Evolutionary conservation across 2,113 vertebrate genomes (phyloP), one percentile per base, ranked within the genome.

Genomic region (Gobius niger): DNA sequence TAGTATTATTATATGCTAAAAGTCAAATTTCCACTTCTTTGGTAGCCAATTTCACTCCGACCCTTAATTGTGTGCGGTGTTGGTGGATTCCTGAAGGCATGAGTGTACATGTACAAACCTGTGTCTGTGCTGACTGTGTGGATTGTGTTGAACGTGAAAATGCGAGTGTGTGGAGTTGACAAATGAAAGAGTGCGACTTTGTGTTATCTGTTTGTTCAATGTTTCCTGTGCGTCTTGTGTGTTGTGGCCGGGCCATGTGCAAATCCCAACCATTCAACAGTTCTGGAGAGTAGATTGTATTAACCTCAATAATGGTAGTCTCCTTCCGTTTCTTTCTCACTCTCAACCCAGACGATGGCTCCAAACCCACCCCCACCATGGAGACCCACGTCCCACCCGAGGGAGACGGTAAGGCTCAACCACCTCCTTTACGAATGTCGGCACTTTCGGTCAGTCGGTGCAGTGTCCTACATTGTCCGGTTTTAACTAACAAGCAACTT

Each of bases 251-350:
- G 95, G 95, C 95, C 93, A 93, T 94, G 93, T 96, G 91, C 95
- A 96, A 98, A 95, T 94, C 96, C 96, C 94, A 98, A 98, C 89
- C 93, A 96, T 98, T 97, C 97, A 99, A 99, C 93, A 96, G 92
- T 99, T 93, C 95, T 98, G 95, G 95, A 99, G 97, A 97, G 97
- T 99, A 98, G 97, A 99, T 99, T 95, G 96, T 98, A 99, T 99
- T 99, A 98, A 99, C 96, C 96, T 99, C 96, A 98, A 98, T 99
- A 98, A 99, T 99, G 95, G 95, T 96, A 98, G 98, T 99, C 91
- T 99, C 98, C 92, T 99, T 99, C 96, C 97, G 93, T 84, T 99
- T 99, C 92, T 99, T 99, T 96, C 93, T 99, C 93, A 98, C 96
- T 44, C 97, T 99, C 70, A 99, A 99, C 92, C 98, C 98, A 99